These are phyloP conservation scores for Ibidorhyncha struthersii DNA, from an alignment of 2,113 vertebrate genomes.

Conservation along the genomic window DNA sequence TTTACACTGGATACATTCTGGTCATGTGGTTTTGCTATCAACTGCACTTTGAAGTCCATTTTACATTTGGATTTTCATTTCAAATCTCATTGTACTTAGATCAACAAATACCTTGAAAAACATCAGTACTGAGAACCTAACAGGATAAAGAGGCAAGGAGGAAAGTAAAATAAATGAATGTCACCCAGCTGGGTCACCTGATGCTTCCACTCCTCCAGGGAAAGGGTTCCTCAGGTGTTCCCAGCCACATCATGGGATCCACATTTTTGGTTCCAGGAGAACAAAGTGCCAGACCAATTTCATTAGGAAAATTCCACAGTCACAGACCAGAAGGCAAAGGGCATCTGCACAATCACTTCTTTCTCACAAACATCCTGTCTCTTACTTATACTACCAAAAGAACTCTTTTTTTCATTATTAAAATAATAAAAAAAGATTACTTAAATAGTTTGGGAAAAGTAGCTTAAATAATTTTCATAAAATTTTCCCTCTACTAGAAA, in stretches of 20 bases:
- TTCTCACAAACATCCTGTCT: neutral
- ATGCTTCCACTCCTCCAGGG: neutral
- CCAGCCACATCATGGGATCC: accelerated
- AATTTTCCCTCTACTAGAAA: neutral
- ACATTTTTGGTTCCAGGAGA: neutral
- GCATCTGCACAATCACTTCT: neutral
- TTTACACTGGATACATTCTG: neutral
- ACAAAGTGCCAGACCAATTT: neutral
- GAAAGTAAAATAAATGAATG: neutral
- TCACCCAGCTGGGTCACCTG: neutral
- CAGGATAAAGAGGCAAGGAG: neutral
- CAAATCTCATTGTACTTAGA: neutral
- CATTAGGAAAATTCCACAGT: neutral
- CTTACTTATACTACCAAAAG: neutral
- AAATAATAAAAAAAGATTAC: neutral
- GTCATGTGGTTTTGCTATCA: neutral
- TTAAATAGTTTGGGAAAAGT: neutral
- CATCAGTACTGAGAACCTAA: neutral
- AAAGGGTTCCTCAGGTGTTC: neutral
- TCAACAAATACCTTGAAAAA: neutral
- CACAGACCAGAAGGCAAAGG: neutral
- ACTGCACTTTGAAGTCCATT: neutral
- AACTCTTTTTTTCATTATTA: neutral
- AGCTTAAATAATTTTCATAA: neutral
- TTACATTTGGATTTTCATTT: neutral